A percentile compares a stretch with the other conserved stretches of the same genome.
These are phyloP conservation scores for Lota lota DNA, from an alignment of 2,113 vertebrate genomes.

Conservation along the genomic window DNA sequence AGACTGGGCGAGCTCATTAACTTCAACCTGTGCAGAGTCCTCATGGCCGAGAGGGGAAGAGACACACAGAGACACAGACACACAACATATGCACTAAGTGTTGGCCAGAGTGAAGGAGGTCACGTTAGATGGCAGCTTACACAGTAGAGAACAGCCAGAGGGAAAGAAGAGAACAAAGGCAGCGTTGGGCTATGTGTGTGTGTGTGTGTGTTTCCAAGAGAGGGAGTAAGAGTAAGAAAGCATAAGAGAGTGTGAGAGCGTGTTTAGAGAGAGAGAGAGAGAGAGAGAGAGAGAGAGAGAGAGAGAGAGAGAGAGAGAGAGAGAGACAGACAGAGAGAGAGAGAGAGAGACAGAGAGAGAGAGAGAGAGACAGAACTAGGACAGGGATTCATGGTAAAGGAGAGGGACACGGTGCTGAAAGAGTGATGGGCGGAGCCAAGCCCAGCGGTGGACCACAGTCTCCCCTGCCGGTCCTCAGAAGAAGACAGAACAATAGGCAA, in stretches of 20 bases:
- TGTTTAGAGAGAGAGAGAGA: background rate
- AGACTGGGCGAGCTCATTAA: constrained; percentile 78
- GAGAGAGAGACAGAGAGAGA: constrained; percentile 10
- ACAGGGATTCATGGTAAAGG: constrained; percentile 42
- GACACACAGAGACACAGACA: constrained; percentile 16
- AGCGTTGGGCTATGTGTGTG: constrained; percentile 1
- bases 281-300: constrained; percentile 7
- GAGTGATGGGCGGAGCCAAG: constrained; percentile 58
- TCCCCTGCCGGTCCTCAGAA: constrained; percentile 29
- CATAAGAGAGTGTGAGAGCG: background rate
- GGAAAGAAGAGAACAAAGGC: constrained; percentile 28
- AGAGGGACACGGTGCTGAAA: constrained; percentile 31
- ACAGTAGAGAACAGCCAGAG: constrained; percentile 30
- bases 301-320: background rate
- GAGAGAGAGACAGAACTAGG: constrained; percentile 42
- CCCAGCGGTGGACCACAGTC: constrained; percentile 41
- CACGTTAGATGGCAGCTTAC: constrained; percentile 32
- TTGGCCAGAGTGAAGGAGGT: constrained; percentile 38
- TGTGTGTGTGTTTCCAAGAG: constrained; percentile 2
- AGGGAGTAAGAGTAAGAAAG: background rate
- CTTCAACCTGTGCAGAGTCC: constrained; percentile 77
- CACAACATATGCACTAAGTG: constrained; percentile 18
- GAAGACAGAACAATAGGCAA: constrained; percentile 51
- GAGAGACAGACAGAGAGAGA: constrained; percentile 19
- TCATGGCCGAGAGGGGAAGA: constrained; percentile 49